Evolutionary conservation across 2,888 invertebrate species (phyloP), one percentile per base, ranked within the genome.

Genomic region (Parnassius orleans): DNA sequence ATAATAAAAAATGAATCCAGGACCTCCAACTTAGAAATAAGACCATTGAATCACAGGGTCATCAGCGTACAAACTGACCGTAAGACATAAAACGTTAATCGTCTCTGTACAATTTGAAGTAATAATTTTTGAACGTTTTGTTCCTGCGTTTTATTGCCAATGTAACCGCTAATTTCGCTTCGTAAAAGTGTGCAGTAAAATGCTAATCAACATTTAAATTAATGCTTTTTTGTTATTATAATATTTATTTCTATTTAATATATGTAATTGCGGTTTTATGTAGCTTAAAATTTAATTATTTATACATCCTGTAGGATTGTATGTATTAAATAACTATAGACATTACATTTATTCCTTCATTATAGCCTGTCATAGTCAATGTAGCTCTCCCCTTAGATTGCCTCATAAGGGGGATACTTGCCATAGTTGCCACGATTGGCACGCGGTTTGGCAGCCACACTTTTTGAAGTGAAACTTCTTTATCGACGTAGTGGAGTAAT

Each of bases 121-220:
- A 12, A 60, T 60, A 60, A 53, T 42, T 60, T 60, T 53, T 41
- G 47, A 47, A 48, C 15, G 41, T 53, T 33, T 52, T 52, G 41
- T n/a, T 57, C 33, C 15, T 14, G 46, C 52, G 12, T 12, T 60
- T 60, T 53, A 60, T 52, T 53, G 42, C 47, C 15, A 15, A 15
- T 46, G 44, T 46, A 52, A 41, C 53, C 53, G 42, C 59, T 60
- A 60, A 60, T 60, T 60, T 60, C 41, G 48, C 53, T 47, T 42
- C 53, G 60, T 60, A 60, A 60, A 60, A 60, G 19, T 53, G 44
- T 5, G 53, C 53, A 47, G 48, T 60, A 60, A 60, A 60, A 59
- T 59, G 46, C 53, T 59, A 52, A 58, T 58, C 58, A 43, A 52
- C 15, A 15, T 47, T 54, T 47, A 19, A 46, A 59, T 53, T 46